A percentile compares a stretch with the other conserved stretches of the same genome.
Conservation (phyloP, 2,888 invertebrate genomes). For the Plebejus anna region DNA sequence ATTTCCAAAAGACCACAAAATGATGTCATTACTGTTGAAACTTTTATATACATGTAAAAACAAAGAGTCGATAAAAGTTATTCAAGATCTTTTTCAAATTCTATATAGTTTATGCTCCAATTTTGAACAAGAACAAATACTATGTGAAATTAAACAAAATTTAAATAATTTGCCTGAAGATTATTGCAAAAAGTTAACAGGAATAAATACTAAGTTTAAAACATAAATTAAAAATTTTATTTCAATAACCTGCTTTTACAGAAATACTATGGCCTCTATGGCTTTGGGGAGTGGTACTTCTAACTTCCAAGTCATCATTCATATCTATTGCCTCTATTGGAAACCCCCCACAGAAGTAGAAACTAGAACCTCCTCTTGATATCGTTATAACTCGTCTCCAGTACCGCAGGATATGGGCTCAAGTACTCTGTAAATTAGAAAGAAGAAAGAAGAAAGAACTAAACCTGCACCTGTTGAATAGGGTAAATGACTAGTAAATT, state of each 20-base stretch:
- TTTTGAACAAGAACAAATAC: slow-evolving; percentile 50
- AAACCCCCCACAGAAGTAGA: too few relatives aligned
- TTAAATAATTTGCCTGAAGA: neutral
- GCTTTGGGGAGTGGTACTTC: too few relatives aligned
- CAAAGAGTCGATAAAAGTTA: slow-evolving; percentile 43
- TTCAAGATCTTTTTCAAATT: slow-evolving; percentile 54
- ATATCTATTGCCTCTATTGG: too few relatives aligned
- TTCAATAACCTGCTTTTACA: neutral
- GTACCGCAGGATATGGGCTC: too few relatives aligned
- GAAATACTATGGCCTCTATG: neutral
- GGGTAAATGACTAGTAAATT: too few relatives aligned
- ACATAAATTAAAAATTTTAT: slow-evolving; percentile 2
- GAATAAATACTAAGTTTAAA: slow-evolving; percentile 10
- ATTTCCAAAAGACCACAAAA: slow-evolving; percentile 50
- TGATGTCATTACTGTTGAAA: slow-evolving; percentile 59
- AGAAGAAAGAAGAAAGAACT: too few relatives aligned
- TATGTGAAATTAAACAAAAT: neutral
- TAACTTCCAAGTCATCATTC: too few relatives aligned
- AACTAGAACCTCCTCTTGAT: too few relatives aligned
- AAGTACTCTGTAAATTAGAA: too few relatives aligned
- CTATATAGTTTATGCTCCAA: slow-evolving; percentile 50
- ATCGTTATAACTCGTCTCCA: too few relatives aligned
- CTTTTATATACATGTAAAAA: slow-evolving; percentile 53
- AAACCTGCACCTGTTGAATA: too few relatives aligned
- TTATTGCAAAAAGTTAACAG: slow-evolving; percentile 13